Evolutionary conservation across 2,797 vertebrate species (phyloP).

Genomic region (Pterois miles): DNA sequence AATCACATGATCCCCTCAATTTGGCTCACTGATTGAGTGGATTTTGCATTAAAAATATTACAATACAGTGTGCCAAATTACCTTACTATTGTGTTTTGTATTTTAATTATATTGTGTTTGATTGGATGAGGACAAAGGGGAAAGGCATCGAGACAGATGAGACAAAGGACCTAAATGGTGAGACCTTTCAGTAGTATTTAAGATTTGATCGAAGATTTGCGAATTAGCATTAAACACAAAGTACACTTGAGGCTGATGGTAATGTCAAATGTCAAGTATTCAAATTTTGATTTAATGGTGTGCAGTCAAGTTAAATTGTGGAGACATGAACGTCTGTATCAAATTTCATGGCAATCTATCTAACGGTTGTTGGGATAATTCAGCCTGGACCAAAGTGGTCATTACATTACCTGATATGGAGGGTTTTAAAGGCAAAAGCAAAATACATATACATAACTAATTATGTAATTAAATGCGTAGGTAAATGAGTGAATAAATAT

Average conservation of each 20-base stretch:
- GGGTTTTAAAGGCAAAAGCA: too few relatives aligned
- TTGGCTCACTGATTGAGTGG: not conserved
- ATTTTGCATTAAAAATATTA: not conserved
- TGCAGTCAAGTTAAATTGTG: not conserved
- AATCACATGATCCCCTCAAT: not conserved
- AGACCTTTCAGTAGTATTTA: not conserved
- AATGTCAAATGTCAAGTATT: not conserved
- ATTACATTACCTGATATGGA: too few relatives aligned
- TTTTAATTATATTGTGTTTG: not conserved
- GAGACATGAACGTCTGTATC: not conserved
- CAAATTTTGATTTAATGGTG: not conserved
- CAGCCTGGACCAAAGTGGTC: not conserved
- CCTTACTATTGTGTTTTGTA: not conserved
- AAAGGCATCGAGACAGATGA: not conserved
- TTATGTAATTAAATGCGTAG: too few relatives aligned
- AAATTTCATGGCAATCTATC: not conserved
- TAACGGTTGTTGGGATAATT: not conserved
- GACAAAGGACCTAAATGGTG: not conserved
- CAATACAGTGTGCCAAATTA: not conserved
- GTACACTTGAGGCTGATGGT: not conserved
- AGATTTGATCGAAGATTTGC: too few relatives aligned
- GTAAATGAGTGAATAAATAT: too few relatives aligned
- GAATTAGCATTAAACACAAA: not conserved
- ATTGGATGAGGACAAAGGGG: not conserved
- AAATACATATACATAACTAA: too few relatives aligned